Conservation (phyloP, 2,888 invertebrate species). For the Scotopteryx bipunctaria region DNA sequence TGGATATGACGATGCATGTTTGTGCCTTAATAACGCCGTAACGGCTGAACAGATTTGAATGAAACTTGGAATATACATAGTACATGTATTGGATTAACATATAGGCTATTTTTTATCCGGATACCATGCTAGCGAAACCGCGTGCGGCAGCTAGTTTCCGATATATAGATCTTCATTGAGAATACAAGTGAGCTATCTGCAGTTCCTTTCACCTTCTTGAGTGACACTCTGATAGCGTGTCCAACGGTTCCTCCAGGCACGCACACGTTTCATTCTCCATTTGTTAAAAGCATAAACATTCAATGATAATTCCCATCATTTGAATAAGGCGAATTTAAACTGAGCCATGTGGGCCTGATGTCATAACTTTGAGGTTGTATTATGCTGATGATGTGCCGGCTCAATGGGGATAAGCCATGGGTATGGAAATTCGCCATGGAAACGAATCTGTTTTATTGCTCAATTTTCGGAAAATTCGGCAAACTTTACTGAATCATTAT, state of each 20-base stretch:
- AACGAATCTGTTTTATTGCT: constrained; percentile 12
- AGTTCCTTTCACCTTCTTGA: constrained; percentile 12
- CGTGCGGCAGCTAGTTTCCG: too few species aligned
- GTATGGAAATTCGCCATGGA: constrained; percentile 8
- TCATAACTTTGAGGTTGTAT: constrained; percentile 16
- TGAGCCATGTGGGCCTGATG: constrained; percentile 18
- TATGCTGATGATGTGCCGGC: constrained; percentile 6
- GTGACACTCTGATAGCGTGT: constrained; percentile 36
- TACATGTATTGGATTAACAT: too few species aligned
- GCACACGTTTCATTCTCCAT: constrained; percentile 35
- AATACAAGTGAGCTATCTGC: constrained; percentile 24
- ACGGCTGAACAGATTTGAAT: too few species aligned
- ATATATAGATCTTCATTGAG: too few species aligned
- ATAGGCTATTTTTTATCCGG: too few species aligned
- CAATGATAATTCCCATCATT: constrained; percentile 30
- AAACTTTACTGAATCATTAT: not conserved
- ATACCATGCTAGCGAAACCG: too few species aligned
- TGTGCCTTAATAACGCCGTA: too few species aligned
- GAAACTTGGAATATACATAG: too few species aligned
- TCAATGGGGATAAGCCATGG: constrained; percentile 9
- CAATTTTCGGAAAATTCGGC: constrained; percentile 15
- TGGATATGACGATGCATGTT: too few species aligned
- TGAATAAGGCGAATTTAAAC: constrained; percentile 23
- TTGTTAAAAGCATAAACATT: constrained; percentile 29
- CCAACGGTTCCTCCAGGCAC: constrained; percentile 23